Evolutionary conservation across 2,113 vertebrate genomes (phyloP), one percentile per base, ranked within the genome.

Genomic region (Pyrgilauda ruficollis): DNA sequence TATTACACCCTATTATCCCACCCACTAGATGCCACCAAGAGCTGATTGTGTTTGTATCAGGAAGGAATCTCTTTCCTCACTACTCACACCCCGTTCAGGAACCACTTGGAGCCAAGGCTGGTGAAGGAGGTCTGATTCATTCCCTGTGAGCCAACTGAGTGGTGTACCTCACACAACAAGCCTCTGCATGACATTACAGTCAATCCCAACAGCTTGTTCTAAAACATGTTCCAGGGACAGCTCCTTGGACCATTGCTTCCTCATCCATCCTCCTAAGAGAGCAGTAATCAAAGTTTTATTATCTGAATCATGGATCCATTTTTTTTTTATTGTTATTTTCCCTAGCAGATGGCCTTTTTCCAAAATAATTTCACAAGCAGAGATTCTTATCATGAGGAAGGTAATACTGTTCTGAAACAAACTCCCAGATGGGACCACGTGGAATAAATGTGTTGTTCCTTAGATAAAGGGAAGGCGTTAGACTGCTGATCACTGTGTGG

Each of bases 211-310:
- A 66, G 7, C 37, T 88, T 68, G 30, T 37, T 94, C 89, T 80
- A 83, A 94, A 94, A 90, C 2, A 1, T 6, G 16, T 91, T 95
- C 77, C 81, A 85, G 75, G 72, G 73, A 91, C 78, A 79, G 62
- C 53, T 90, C 62, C 89, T 72, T 90, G 70, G 78, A 90, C 78
- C 11, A 1, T 69, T 82, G 30, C 74, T 89, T 87, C 62, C 46
- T 91, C 70, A 69, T 79, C n/a, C 53, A 49, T 64, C 49, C 66
- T 89, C 58, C 62, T 83, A 76, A 87, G 53, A 89, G 46, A 91
- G 53, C 41, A 73, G n/a, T 39, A 93, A 94, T 95, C 84, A 91
- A 91, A 96, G 67, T 78, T 79, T 90, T 82, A 69, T 56, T 85
- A 66, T 90, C 82, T 41, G 74, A 93, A 87, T 73, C 84, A 49